Percentiles rank a stretch among this genome's conserved stretches.
These are phyloP conservation scores for Enhydra lutris DNA, from an alignment of 2,113 vertebrate genomes.

Conservation along the genomic window DNA sequence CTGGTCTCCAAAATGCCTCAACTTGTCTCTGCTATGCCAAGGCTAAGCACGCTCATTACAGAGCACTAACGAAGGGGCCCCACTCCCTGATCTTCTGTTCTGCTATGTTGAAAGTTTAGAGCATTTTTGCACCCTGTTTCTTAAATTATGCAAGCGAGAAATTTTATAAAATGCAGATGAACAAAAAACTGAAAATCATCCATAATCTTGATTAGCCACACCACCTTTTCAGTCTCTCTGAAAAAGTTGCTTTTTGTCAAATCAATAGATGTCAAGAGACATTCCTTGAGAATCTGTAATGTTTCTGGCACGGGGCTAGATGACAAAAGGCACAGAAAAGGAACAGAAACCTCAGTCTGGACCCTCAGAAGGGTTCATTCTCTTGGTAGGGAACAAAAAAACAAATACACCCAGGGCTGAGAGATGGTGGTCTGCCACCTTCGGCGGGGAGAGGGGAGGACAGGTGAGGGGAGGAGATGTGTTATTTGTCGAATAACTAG, in stretches of 20 bases:
- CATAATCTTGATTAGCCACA: not conserved
- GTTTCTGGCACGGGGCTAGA: not conserved
- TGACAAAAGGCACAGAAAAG: not conserved
- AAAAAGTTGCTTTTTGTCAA: not conserved
- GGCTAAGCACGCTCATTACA: not conserved
- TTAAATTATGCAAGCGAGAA: not conserved
- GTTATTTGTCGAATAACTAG: not conserved
- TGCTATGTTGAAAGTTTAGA: not conserved
- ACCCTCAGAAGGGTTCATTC: not conserved
- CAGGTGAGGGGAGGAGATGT: not conserved
- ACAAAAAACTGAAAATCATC: not conserved
- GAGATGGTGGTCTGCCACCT: no score
- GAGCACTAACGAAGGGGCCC: not conserved
- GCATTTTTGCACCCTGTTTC: not conserved
- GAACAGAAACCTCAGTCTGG: not conserved
- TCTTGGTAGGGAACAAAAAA: not conserved
- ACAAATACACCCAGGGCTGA: not conserved
- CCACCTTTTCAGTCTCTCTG: not conserved
- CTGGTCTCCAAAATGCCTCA: not conserved
- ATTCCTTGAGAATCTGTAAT: not conserved
- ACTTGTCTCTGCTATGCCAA: not conserved
- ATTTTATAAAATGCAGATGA: not conserved
- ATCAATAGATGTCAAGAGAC: not conserved
- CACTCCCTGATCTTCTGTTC: not conserved
- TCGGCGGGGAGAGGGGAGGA: accelerated